Base-by-base conservation (phyloP, 2,888 invertebrate genomes). In the Hylaea fasciaria region DNA sequence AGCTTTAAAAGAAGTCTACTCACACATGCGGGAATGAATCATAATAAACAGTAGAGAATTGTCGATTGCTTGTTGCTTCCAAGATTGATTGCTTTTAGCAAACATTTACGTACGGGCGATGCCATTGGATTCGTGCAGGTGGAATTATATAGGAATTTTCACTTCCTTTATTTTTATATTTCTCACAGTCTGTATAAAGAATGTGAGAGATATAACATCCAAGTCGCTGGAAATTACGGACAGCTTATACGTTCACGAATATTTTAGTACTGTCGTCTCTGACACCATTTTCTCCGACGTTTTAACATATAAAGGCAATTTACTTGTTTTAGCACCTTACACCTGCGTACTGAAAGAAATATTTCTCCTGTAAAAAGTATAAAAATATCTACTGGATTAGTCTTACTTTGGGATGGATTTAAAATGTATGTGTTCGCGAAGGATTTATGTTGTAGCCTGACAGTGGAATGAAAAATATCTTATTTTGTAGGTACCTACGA, bases 261-360 rank as follows among this genome's bases (percentile, higher is more conserved):
- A 44, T 22, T 44, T 44, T 44, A 44, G 22, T 44, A 22, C 22
- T 12, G 12, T 22, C 22, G n/a, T 12, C 28, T 50, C 22, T 48
- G 37, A 28, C 50, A 41, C 28, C 40, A 50, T 40, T 28, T 22
- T 70, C 55, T 41, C 37, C 22, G 52, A 47, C 65, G 49, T 58
- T 62, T 68, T 37, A 22, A 62, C 13, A 55, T 35, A 48, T 48
- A 48, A 56, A 61, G 64, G 65, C 54, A 70, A 66, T 62, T 52
- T 56, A 35, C 37, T 37, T 59, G 46, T 62, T 58, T 53, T 44
- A 16, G 32, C 14, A 43, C 22, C 28, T 47, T 61, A 62, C 56
- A 57, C 35, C 50, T 62, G 62, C 43, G 44, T 22, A 8, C 49
- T 39, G 37, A 45, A 49, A 48, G 32, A 59, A 55, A 65, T 45